phyloP scores from a whole-genome alignment of 2,888 invertebrate genomes.

The Archips xylosteana region DNA sequence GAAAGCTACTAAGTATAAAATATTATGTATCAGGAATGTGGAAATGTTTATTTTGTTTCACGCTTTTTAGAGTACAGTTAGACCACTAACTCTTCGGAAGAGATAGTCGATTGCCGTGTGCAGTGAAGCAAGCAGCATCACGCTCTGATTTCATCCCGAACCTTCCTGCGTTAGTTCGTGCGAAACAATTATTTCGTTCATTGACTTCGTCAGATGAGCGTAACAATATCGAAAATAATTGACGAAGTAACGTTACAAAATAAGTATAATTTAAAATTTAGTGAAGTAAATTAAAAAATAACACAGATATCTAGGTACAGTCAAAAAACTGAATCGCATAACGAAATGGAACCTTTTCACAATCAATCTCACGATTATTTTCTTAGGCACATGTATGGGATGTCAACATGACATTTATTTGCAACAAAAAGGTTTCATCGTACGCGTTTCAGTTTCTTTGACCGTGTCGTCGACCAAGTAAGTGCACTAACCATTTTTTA shows the following conservation, averaged over 20 bases:
- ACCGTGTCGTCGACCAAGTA: too few relatives aligned
- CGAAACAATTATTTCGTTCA: constrained; percentile 39
- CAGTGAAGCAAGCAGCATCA: constrained; percentile 32
- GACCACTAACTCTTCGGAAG: neutral
- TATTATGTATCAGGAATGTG: neutral
- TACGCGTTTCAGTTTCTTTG: too few relatives aligned
- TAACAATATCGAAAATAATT: constrained; percentile 12
- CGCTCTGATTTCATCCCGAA: constrained; percentile 47
- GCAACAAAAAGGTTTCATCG: too few relatives aligned
- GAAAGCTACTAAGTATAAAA: too few relatives aligned
- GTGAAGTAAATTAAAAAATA: neutral
- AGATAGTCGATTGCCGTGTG: constrained; percentile 10
- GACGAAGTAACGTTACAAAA: neutral
- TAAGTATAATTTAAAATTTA: neutral
- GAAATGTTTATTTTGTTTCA: neutral
- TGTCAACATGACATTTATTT: too few relatives aligned
- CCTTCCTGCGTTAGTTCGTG: constrained; percentile 30
- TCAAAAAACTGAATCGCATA: too few relatives aligned
- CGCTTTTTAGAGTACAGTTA: constrained; percentile 2
- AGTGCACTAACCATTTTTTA: too few relatives aligned
- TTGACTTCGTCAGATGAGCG: constrained; percentile 22
- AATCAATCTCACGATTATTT: too few relatives aligned
- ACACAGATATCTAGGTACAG: too few relatives aligned
- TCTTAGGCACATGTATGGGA: too few relatives aligned
- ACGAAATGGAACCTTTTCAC: too few relatives aligned